A percentile compares a stretch with the other conserved stretches of the same genome.
phyloP scores from a whole-genome alignment of 2,113 vertebrate species.

The Brachirus orientalis region DNA sequence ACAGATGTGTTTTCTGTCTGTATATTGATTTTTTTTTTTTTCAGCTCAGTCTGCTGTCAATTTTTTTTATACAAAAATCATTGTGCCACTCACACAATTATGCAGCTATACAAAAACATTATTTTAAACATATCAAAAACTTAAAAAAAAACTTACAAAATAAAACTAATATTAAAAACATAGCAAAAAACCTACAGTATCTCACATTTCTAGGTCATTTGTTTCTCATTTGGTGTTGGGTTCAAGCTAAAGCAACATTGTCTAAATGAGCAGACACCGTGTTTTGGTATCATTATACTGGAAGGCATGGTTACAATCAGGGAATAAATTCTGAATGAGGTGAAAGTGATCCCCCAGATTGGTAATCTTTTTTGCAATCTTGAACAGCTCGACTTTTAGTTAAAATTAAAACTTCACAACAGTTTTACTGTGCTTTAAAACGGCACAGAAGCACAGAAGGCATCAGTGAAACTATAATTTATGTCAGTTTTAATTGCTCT shows the following conservation, averaged over 20 bases:
- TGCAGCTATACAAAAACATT: too few species aligned
- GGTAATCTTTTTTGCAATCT: slow-evolving; percentile 13
- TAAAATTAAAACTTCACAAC: background rate
- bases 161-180: too few species aligned
- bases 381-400: background rate
- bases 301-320: background rate
- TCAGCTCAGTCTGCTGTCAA: background rate
- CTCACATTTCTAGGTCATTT: too few species aligned
- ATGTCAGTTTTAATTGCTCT: slow-evolving; percentile 25
- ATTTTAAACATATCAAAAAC: too few species aligned
- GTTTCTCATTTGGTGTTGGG: too few species aligned
- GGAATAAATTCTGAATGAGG: slow-evolving; percentile 28
- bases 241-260: background rate
- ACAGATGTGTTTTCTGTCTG: background rate
- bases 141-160: too few species aligned
- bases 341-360: slow-evolving; percentile 39
- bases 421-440: slow-evolving; percentile 2
- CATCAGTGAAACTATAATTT: background rate
- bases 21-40: background rate
- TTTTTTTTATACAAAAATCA: too few species aligned
- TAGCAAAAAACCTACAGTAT: too few species aligned
- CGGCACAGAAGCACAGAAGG: slow-evolving; percentile 1
- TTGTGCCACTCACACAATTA: too few species aligned
- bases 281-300: background rate
- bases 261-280: background rate